A percentile compares a stretch with the other conserved stretches of the same genome.
Evolutionary conservation across 2,113 vertebrate genomes (phyloP).

Genomic region (Halcyon senegalensis): DNA sequence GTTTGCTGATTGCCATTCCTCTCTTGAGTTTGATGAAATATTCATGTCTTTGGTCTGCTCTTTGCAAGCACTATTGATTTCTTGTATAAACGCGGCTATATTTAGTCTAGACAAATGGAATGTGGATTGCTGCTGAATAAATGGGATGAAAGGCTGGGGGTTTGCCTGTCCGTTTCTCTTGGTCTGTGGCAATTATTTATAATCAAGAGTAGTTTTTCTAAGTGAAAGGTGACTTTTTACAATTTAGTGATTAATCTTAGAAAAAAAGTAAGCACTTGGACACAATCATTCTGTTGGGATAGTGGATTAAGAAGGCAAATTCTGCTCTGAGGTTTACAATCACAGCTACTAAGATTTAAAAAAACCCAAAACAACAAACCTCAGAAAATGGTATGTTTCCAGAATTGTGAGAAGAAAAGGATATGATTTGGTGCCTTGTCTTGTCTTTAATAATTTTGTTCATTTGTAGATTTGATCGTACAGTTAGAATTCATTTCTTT

Average conservation of each 20-base stretch:
- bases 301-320: constrained; percentile 66
- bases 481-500: not conserved
- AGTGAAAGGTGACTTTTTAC: constrained; percentile 84
- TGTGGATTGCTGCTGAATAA: constrained; percentile 86
- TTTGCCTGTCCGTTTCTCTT: constrained; percentile 78
- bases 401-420: not conserved
- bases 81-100: constrained; percentile 90
- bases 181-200: constrained; percentile 86
- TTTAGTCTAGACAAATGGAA: constrained; percentile 94
- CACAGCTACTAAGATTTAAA: not conserved
- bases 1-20: constrained; percentile 79
- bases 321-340: constrained; percentile 60
- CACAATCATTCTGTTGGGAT: constrained; percentile 67
- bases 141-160: constrained; percentile 80
- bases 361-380: not conserved
- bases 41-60: constrained; percentile 84
- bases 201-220: constrained; percentile 86
- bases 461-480: not conserved
- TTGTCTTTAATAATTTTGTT: not conserved
- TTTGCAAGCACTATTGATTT: constrained; percentile 86
- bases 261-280: constrained; percentile 78
- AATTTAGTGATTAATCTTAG: constrained; percentile 79
- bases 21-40: constrained; percentile 83
- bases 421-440: not conserved
- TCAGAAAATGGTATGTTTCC: not conserved